These are phyloP conservation scores for Trichosurus vulpecula DNA, from an alignment of 2,797 vertebrate species.

Conservation along the genomic window DNA sequence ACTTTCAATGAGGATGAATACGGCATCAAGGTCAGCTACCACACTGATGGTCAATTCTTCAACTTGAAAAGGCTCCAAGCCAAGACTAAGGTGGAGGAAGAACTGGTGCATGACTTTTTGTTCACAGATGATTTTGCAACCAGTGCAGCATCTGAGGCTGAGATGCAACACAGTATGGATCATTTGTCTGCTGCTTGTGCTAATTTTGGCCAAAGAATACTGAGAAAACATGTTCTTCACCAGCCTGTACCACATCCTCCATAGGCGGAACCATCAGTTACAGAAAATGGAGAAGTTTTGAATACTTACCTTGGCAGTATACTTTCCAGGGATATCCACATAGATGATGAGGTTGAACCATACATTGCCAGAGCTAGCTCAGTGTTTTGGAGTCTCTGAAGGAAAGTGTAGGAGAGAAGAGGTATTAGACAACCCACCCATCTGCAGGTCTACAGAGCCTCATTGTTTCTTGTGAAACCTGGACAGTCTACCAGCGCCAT, in stretches of 20 bases:
- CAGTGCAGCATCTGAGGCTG: too few species aligned
- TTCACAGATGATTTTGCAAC: too few species aligned
- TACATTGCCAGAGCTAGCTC: neutral
- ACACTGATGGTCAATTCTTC: too few species aligned
- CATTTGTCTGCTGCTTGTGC: too few species aligned
- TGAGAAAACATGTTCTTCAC: neutral
- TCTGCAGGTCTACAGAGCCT: neutral
- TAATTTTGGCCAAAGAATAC: neutral
- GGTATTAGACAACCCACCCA: neutral
- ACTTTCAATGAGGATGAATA: too few species aligned
- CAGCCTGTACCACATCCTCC: neutral
- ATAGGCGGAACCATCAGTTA: neutral
- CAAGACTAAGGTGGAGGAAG: too few species aligned
- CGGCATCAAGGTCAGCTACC: too few species aligned
- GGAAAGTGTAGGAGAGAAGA: neutral
- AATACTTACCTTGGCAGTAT: neutral
- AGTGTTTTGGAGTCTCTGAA: neutral
- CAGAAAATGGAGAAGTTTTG: neutral
- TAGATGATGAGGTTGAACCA: too few species aligned
- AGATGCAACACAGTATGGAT: too few species aligned
- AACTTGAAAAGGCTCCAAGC: too few species aligned
- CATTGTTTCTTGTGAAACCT: neutral
- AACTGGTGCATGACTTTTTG: too few species aligned
- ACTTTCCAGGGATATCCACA: neutral
- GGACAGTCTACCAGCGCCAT: neutral